Conservation (phyloP, 1,140 invertebrate genomes). For the Scaptomyza graminum region DNA sequence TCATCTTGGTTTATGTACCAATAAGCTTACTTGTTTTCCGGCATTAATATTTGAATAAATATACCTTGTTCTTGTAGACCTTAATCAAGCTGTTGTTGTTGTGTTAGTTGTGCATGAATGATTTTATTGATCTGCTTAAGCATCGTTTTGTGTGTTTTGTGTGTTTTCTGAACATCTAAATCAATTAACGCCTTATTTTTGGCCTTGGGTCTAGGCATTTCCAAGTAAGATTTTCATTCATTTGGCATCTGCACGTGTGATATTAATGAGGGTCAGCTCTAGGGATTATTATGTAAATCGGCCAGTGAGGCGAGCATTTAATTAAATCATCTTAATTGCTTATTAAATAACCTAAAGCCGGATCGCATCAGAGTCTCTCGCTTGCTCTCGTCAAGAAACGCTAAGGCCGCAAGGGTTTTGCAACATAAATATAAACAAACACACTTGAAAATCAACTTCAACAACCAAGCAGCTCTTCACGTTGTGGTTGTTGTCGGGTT, state of each 20-base stretch:
- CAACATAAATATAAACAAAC: constrained; percentile 48
- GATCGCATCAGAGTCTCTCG: constrained; percentile 13
- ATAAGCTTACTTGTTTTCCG: not conserved
- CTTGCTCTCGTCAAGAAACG: not conserved
- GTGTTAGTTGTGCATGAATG: not conserved
- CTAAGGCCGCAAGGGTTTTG: constrained; percentile 36
- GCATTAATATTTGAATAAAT: not conserved
- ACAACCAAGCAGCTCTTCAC: constrained; percentile 39
- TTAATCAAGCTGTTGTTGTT: not conserved
- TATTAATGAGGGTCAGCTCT: constrained; percentile 6
- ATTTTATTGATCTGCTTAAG: not conserved
- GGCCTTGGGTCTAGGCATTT: constrained; percentile 14
- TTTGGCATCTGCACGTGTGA: constrained; percentile 14
- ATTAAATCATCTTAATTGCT: constrained; percentile 68
- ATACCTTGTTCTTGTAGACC: not conserved
- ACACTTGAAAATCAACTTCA: constrained; percentile 43
- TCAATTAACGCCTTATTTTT: constrained; percentile 5
- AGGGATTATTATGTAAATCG: constrained; percentile 62
- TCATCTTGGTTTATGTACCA: not conserved
- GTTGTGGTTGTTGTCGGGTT: constrained; percentile 9
- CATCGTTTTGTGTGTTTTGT: no score
- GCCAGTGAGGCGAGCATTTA: constrained; percentile 29
- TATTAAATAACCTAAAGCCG: constrained; percentile 65
- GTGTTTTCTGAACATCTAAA: not conserved
- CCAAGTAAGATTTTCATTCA: not conserved